Base-by-base conservation (phyloP, 1,140 invertebrate species). In the Ditylenchus dipsaci region DNA sequence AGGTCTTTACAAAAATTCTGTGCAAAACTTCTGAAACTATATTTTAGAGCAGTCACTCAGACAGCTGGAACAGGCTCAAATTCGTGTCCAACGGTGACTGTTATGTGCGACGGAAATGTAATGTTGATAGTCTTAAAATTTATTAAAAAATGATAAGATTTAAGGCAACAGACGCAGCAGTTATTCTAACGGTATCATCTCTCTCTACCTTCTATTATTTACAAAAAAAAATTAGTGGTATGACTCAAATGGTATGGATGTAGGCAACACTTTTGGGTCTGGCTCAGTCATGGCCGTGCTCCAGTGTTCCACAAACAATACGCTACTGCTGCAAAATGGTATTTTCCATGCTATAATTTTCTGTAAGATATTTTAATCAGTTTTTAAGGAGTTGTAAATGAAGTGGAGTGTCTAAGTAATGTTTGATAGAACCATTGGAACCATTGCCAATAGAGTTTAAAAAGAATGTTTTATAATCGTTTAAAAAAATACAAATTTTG, bases 211-310 rank as follows among this genome's bases (percentile, higher is more conserved):
- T 47, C 15, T 47, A 47, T 15, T 47, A 15, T 15, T 47, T 15
- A 47, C 45, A 47, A 47, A 47, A 47, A 47, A 47, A 47, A 47
- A 47, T 15, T 61, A 61, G 59, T 61, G 59, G 59, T 61, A 61
- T 61, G 59, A 61, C 29, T 30, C 27, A 21, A 43, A 61, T 61
- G 59, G 59, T 3, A 61, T 33, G 27, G 59, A 61, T 30, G 38
- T 61, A 8, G 59, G 59, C 3, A 61, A 29, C 38, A 61, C 59
- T 5, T 53, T 53, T 53, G 49, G 49, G n/a, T 21, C n/a, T 26
- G 49, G 49, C n/a, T 21, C 49, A 53, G 49, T 53, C 3, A 53
- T 26, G 49, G 49, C 49, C 15, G 49, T 53, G 3, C 49, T 53
- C n/a, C n/a, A 19, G 8, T 53, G 49, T 26, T 21, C 49, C 15